Evolutionary conservation across 2,888 invertebrate species (phyloP).

Genomic region (Pedicia rivosa): DNA sequence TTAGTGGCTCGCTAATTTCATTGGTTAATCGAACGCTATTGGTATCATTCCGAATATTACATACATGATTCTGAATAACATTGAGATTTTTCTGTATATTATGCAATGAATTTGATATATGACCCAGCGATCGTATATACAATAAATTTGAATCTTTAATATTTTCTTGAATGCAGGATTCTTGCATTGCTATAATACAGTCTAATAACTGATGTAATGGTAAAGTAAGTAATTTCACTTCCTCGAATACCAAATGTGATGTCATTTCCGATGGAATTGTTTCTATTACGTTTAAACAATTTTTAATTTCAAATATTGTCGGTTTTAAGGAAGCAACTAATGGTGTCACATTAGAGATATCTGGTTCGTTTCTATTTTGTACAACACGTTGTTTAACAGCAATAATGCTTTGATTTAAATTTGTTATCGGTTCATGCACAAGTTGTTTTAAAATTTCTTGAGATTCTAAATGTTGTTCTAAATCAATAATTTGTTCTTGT

Average conservation of each 20-base stretch:
- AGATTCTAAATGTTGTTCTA: too few relatives aligned
- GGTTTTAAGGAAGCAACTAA: too few relatives aligned
- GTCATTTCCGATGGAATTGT: constrained; percentile 8
- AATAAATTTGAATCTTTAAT: not conserved
- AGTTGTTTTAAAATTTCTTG: not conserved
- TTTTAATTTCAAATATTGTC: too few relatives aligned
- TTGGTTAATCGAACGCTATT: too few relatives aligned
- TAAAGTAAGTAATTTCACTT: constrained; percentile 1
- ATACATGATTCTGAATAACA: not conserved
- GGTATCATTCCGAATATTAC: constrained; percentile 1
- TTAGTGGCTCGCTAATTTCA: too few relatives aligned
- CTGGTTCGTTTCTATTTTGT: too few relatives aligned
- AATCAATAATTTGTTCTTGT: too few relatives aligned
- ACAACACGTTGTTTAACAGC: constrained; percentile 18
- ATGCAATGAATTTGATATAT: not conserved
- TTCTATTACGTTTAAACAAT: too few relatives aligned
- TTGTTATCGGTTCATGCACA: not conserved
- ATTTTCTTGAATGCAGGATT: not conserved
- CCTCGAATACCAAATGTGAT: not conserved
- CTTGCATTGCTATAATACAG: not conserved
- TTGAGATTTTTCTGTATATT: constrained; percentile 1
- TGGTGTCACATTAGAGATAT: too few relatives aligned
- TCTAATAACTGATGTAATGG: not conserved
- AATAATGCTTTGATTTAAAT: constrained; percentile 10
- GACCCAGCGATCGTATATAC: too few relatives aligned